Evolutionary conservation across 2,888 invertebrate genomes (phyloP).

Genomic region (Baronia brevicornis): DNA sequence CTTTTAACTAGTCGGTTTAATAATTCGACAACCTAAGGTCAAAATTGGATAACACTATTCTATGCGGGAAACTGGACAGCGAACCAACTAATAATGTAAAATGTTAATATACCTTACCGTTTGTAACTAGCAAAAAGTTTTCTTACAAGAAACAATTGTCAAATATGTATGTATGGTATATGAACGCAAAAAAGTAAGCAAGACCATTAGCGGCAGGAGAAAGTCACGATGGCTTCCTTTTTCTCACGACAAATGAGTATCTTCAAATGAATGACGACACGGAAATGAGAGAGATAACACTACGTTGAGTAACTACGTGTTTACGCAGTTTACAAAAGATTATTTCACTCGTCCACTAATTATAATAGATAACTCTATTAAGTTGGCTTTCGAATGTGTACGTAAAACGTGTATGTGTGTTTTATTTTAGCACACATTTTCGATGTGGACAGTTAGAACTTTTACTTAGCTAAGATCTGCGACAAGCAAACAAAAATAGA

Average conservation of each 20-base stretch:
- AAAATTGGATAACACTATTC: no score
- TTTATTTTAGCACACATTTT: neutral
- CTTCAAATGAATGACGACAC: conserved; percentile 35
- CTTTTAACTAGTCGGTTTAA: no score
- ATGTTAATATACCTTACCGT: conserved; percentile 13
- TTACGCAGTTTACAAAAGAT: conserved; percentile 7
- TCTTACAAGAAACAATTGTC: conserved; percentile 31
- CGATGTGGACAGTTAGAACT: no score
- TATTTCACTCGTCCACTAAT: conserved; percentile 15
- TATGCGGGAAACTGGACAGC: no score
- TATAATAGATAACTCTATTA: conserved; percentile 9
- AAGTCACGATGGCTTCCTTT: conserved; percentile 44
- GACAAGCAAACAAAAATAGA: no score
- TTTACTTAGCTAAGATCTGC: no score
- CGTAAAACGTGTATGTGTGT: conserved; percentile 1
- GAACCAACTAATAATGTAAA: no score
- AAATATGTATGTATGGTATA: conserved; percentile 28
- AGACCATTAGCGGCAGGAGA: conserved; percentile 41
- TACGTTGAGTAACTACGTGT: conserved; percentile 14
- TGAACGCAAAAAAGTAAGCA: conserved; percentile 34
- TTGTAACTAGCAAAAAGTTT: conserved; percentile 19
- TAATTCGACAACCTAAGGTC: no score
- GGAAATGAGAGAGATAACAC: conserved; percentile 28
- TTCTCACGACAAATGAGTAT: conserved; percentile 47
- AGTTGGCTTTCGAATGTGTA: conserved; percentile 3